Percentiles rank a stretch among this genome's conserved stretches.
These are phyloP conservation scores for Porites cylindrica DNA, from an alignment of 92 coral and sea anemone genomes.

Conservation along the genomic window DNA sequence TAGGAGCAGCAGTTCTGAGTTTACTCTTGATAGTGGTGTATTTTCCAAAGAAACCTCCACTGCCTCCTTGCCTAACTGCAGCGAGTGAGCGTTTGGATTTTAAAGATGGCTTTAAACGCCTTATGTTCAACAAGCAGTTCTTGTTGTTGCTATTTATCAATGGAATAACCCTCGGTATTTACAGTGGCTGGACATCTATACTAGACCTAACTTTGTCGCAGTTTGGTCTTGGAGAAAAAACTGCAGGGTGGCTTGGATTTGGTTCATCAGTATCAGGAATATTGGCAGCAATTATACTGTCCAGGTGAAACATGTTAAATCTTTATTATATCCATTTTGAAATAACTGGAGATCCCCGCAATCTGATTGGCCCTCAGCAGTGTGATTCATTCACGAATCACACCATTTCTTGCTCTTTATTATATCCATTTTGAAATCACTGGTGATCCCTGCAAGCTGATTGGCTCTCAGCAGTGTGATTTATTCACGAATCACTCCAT, in stretches of 20 bases:
- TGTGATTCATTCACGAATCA: no score
- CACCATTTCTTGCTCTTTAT: no score
- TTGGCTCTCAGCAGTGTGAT: no score
- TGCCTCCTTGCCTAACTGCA: slow-evolving; percentile 92
- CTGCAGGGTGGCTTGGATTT: slow-evolving; percentile 95
- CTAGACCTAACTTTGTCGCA: slow-evolving; percentile 85
- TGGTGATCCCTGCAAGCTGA: no score
- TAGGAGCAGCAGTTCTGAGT: slow-evolving; percentile 71
- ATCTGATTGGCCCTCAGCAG: no score
- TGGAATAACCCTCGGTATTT: slow-evolving; percentile 87
- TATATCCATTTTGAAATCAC: no score
- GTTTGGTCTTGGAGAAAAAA: slow-evolving; percentile 76
- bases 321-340: background rate
- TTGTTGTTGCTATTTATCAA: slow-evolving; percentile 78
- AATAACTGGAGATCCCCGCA: no score
- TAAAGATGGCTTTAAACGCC: slow-evolving; percentile 67
- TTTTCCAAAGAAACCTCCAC: slow-evolving; percentile 83
- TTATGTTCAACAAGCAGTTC: slow-evolving; percentile 78
- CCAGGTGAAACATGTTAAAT: slow-evolving; percentile 67
- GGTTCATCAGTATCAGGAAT: slow-evolving; percentile 88
- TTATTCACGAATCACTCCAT: no score
- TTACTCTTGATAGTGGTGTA: slow-evolving; percentile 72
- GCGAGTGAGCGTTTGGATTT: slow-evolving; percentile 91
- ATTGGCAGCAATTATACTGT: slow-evolving; percentile 82
- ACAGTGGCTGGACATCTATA: slow-evolving; percentile 90